Base-by-base conservation (phyloP, 2,113 vertebrate species). In the Uropsilus gracilis region DNA sequence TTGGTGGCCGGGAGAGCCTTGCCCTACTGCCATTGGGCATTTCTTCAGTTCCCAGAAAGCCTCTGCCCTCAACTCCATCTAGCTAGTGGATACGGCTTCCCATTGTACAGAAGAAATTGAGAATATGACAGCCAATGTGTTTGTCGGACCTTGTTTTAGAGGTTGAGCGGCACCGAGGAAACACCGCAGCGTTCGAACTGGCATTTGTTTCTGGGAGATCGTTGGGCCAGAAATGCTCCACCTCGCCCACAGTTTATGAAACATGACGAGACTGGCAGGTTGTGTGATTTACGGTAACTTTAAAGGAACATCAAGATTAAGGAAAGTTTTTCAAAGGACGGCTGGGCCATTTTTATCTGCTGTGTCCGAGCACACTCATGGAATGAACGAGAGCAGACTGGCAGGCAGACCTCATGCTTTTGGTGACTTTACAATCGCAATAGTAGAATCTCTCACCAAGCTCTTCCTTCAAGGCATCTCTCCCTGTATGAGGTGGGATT, bases 51-150 rank as follows among this genome's bases (percentile, higher is more conserved):
- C 97, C 93, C 2, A 61, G 95, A 72, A 63, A 87, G 94, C 90
- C 63, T 48, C 86, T 98, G 97, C 97, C 97, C 95, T 96, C 78
- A 0, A 61, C 90, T 98, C 95, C 97, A 95, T 90, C 6, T 66
- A 0, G 5, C 91, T 88, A 77, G 97, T 96, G 90, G 98, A 95
- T 97, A 96, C 97, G 90, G 77, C 97, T 98, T 97, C 91, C 96
- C 14, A 28, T 97, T 97, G 97, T 97, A 95, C 98, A 97, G 98
- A 89, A 94, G 97, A 98, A 98, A 98, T 98, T 96, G 86, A 95
- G 97, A 98, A 80, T 97, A 98, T 97, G 98, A 98, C 97, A 98
- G 98, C 98, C 96, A 98, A 98, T 98, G 98, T 97, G 98, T 98
- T 98, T 98, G 94, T 98, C 97, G 98, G 97, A 96, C 84, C 97